Conservation (phyloP, 2,113 vertebrate genomes). For the Mus musculus region GRCm39 chr13:27164501-27165000, state of each 20-base stretch:
- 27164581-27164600: not conserved
- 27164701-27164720: not conserved
- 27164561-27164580: conserved; percentile 60
- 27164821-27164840: not conserved
- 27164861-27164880: not conserved
- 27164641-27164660: conserved; percentile 21
- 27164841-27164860: not conserved
- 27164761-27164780: not conserved
- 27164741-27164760: not conserved
- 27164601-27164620: not conserved
- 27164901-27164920: not conserved
- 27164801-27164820: not conserved
- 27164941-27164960: not conserved
- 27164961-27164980: not conserved
- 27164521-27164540: conserved; percentile 4
- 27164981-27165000: too few relatives aligned
- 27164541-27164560: conserved; percentile 28
- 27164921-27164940: too few relatives aligned
- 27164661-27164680: conserved; percentile 4
- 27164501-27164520: conserved; percentile 39
- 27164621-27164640: not conserved
- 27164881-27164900: not conserved
- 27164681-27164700: conserved; percentile 46
- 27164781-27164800: not conserved
- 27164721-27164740: not conserved